phyloP scores from a whole-genome alignment of 2,888 invertebrate species.

The Bellardia bayeri region DNA sequence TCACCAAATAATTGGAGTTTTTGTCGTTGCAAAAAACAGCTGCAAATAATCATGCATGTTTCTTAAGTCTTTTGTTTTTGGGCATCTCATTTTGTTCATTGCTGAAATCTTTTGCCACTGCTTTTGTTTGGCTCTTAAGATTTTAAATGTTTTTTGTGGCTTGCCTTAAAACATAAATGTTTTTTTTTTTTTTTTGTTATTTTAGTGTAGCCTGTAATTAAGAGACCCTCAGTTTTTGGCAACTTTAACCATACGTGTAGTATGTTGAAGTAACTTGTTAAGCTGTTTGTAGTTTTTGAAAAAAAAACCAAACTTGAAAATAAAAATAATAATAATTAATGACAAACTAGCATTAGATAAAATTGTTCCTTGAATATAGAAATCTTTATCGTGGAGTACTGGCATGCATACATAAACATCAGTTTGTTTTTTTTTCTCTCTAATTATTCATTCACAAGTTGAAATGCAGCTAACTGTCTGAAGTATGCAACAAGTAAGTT shows the following conservation, averaged over 20 bases:
- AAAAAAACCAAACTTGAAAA: not conserved
- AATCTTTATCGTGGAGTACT: slow-evolving; percentile 22
- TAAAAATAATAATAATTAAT: not conserved
- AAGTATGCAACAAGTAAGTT: slow-evolving; percentile 47
- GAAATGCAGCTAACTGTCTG: slow-evolving; percentile 17
- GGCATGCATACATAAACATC: not conserved
- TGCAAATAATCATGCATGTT: slow-evolving; percentile 67
- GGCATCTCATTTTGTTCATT: slow-evolving; percentile 50
- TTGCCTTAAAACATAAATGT: slow-evolving; percentile 45
- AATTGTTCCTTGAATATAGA: not conserved
- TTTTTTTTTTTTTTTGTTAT: slow-evolving; percentile 13
- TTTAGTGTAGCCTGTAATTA: slow-evolving; percentile 65
- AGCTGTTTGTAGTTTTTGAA: not conserved
- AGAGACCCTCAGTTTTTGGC: slow-evolving; percentile 59
- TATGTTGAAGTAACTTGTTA: slow-evolving; percentile 8
- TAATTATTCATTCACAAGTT: slow-evolving; percentile 39
- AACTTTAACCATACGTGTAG: slow-evolving; percentile 4
- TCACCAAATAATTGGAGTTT: slow-evolving; percentile 62
- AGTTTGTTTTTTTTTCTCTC: not conserved
- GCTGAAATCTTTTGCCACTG: slow-evolving; percentile 54
- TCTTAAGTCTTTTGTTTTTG: slow-evolving; percentile 66
- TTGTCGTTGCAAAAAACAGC: slow-evolving; percentile 57
- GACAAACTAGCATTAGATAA: not conserved
- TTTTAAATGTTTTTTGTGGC: slow-evolving; percentile 31
- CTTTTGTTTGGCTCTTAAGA: slow-evolving; percentile 53